phyloP scores from a whole-genome alignment of 1,140 invertebrate genomes.

The Babylonia areolata region DNA sequence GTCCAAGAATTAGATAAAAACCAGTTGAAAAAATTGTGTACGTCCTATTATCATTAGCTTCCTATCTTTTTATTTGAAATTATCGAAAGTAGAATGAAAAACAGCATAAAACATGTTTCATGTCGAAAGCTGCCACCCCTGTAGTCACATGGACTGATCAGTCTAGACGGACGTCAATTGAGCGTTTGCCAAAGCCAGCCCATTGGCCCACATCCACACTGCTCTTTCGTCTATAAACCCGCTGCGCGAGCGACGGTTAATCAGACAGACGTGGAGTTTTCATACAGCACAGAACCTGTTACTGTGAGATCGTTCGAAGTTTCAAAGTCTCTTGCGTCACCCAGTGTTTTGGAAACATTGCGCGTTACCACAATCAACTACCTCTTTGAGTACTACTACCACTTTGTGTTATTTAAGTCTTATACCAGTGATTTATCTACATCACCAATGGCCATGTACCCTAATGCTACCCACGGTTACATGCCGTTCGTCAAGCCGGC shows the following conservation, averaged over 20 bases:
- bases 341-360: conserved; percentile 15
- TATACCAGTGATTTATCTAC: conserved; percentile 17
- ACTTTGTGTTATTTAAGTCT: conserved; percentile 39
- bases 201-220: conserved; percentile 50
- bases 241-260: conserved; percentile 20
- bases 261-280: conserved; percentile 17
- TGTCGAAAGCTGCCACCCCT: conserved; percentile 18
- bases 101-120: conserved; percentile 27
- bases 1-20: not conserved
- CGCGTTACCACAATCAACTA: not conserved
- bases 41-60: not conserved
- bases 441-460: conserved; percentile 69
- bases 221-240: conserved; percentile 38
- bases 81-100: not conserved
- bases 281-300: conserved; percentile 1
- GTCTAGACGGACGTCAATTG: conserved; percentile 65
- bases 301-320: not conserved
- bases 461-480: conserved; percentile 70
- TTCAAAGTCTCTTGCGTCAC: not conserved
- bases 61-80: not conserved
- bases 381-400: not conserved
- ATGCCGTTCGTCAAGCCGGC: conserved; percentile 69
- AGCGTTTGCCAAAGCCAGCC: conserved; percentile 63
- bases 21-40: not conserved
- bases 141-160: conserved; percentile 45